Conservation (phyloP, 2,797 vertebrate genomes). For the Acropternis orthonyx region DNA sequence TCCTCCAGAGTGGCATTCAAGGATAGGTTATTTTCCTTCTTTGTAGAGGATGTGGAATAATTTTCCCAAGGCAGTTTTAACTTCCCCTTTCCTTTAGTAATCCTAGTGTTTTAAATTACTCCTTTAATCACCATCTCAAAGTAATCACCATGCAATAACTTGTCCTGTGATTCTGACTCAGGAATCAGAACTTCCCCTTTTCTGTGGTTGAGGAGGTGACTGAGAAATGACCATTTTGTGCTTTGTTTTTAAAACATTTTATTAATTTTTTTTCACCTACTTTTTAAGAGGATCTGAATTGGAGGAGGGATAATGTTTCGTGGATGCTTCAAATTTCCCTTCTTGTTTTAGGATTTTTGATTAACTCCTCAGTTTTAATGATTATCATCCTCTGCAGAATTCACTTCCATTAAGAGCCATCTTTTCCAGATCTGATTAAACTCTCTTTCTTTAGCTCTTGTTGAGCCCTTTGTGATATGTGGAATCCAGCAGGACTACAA, state of each 20-base stretch:
- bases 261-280: background rate
- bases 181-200: conserved; percentile 1
- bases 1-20: conserved; percentile 66
- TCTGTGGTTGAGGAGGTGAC: background rate
- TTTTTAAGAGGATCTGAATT: background rate
- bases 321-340: conserved; percentile 33
- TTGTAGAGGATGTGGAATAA: conserved; percentile 61
- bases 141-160: conserved; percentile 59
- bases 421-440: conserved; percentile 70
- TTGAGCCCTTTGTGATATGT: conserved; percentile 58
- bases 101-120: conserved; percentile 69
- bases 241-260: background rate
- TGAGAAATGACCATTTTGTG: background rate
- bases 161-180: conserved; percentile 26
- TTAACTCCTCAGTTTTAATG: conserved; percentile 71
- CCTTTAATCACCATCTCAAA: conserved; percentile 50
- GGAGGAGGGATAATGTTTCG: background rate
- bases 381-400: conserved; percentile 69
- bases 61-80: conserved; percentile 66
- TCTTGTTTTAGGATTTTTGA: conserved; percentile 61
- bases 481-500: conserved; percentile 62
- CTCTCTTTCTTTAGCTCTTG: conserved; percentile 67
- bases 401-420: conserved; percentile 68
- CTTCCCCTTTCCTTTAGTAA: conserved; percentile 61
- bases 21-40: conserved; percentile 60